phyloP scores from a whole-genome alignment of 2,888 invertebrate genomes.

The Sinhomidia bicolor region DNA sequence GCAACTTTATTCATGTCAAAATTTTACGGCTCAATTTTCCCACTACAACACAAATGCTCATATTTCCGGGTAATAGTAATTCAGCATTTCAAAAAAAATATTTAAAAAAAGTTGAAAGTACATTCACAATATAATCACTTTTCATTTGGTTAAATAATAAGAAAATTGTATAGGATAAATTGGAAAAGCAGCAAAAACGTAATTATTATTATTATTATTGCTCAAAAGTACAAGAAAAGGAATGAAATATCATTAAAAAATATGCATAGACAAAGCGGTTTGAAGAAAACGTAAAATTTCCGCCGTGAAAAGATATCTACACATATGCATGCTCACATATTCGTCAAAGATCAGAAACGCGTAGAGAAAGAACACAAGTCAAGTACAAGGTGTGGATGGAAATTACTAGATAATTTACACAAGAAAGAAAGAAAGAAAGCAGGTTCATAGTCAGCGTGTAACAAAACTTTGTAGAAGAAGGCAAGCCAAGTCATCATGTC shows the following conservation, averaged over 20 bases:
- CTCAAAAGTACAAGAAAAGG: neutral
- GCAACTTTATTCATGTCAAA: no score
- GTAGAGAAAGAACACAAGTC: neutral
- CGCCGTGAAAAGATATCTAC: neutral
- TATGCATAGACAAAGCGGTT: neutral
- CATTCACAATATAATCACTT: no score
- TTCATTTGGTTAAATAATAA: no score
- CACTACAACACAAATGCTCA: constrained; percentile 2
- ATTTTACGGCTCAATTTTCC: neutral
- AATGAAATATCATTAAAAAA: neutral
- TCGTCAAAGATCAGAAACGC: no score
- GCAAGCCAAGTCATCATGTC: constrained; percentile 21
- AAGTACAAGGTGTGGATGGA: neutral
- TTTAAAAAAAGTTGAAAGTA: no score
- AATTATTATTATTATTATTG: constrained; percentile 7
- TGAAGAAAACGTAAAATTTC: neutral
- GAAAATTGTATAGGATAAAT: neutral
- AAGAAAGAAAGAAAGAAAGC: neutral
- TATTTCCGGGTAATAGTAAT: constrained; percentile 1
- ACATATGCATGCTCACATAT: neutral
- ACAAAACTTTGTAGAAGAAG: neutral
- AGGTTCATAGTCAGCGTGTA: constrained; percentile 16
- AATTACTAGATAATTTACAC: constrained; percentile 9
- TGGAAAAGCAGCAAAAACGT: neutral
- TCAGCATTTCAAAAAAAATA: no score